Evolutionary conservation across 2,797 vertebrate species (phyloP).

Genomic region (Tapirus indicus): DNA sequence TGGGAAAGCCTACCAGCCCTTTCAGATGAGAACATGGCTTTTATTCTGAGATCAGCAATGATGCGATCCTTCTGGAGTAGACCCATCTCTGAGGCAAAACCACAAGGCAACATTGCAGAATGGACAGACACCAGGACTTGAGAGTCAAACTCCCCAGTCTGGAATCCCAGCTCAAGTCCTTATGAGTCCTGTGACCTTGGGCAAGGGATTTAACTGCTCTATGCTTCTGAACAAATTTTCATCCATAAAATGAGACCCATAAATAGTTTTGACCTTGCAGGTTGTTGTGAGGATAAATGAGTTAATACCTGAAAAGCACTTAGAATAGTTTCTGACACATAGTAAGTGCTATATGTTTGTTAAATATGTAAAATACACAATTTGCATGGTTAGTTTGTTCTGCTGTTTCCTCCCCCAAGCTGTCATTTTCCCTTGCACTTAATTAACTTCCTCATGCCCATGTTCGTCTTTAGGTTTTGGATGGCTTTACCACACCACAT

Average conservation of each 20-base stretch:
- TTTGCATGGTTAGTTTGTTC: not conserved
- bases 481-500: not conserved
- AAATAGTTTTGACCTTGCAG: not conserved
- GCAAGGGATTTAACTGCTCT: not conserved
- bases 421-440: slow-evolving; percentile 47
- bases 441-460: slow-evolving; percentile 65
- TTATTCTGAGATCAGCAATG: not conserved
- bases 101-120: not conserved
- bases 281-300: not conserved
- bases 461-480: slow-evolving; percentile 34
- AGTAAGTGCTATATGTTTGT: not conserved
- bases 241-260: not conserved
- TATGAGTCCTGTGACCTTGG: not conserved
- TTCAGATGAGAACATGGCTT: not conserved
- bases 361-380: not conserved
- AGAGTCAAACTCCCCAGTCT: not conserved
- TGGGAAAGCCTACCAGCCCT: not conserved
- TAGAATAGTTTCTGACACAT: not conserved
- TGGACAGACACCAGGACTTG: not conserved
- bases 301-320: not conserved
- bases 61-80: not conserved
- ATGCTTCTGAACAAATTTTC: not conserved
- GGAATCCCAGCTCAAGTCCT: not conserved
- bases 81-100: not conserved
- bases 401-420: slow-evolving; percentile 37